Conservation (phyloP, 2,113 vertebrate genomes). For the Steatornis caripensis region DNA sequence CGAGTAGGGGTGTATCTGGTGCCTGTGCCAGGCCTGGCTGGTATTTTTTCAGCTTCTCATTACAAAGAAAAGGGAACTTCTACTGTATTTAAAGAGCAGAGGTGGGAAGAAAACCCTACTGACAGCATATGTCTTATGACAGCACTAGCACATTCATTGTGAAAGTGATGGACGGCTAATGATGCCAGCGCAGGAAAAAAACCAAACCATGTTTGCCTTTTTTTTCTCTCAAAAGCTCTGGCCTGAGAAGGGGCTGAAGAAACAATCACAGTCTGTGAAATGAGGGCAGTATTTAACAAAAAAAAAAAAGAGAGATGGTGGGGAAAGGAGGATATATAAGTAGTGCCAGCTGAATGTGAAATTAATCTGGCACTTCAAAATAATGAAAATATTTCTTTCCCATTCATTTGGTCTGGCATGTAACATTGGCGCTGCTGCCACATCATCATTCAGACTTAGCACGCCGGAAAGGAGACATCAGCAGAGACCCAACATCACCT, state of each 20-base stretch:
- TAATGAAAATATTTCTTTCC: slow-evolving; percentile 37
- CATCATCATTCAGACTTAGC: neutral
- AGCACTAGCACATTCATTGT: neutral
- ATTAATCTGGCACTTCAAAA: slow-evolving; percentile 44
- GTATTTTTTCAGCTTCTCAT: neutral
- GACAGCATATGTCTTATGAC: neutral
- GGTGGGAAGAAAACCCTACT: neutral
- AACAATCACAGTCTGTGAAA: neutral
- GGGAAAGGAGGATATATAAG: neutral
- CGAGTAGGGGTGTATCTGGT: neutral
- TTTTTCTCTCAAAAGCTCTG: neutral
- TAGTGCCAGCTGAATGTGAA: slow-evolving; percentile 4
- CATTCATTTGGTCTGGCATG: slow-evolving; percentile 30
- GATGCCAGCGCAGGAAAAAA: neutral
- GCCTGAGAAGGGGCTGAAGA: slow-evolving; percentile 1
- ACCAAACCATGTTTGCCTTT: neutral
- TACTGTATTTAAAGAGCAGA: neutral
- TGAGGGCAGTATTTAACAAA: neutral
- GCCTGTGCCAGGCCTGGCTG: neutral
- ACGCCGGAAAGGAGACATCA: neutral
- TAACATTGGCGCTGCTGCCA: neutral
- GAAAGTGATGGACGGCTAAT: slow-evolving; percentile 27
- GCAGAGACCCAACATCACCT: neutral
- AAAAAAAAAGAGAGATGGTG: neutral
- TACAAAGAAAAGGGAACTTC: slow-evolving; percentile 2